Evolutionary conservation across 2,113 vertebrate genomes (phyloP), one percentile per base, ranked within the genome.

Genomic region (Tenebrosternarchus preto): DNA sequence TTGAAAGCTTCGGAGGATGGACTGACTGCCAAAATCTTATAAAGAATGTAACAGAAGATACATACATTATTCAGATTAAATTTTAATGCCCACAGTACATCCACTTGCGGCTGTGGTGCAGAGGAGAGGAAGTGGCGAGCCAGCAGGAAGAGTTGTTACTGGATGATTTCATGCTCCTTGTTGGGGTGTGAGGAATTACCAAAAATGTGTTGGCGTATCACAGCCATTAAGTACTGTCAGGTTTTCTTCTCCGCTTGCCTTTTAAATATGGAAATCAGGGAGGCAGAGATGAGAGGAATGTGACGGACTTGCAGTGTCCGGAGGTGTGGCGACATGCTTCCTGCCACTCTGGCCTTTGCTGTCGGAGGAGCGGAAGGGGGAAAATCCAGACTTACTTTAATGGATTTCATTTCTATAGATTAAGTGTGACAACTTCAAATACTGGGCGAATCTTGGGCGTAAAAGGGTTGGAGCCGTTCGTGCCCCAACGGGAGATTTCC

Each of bases 11-110:
- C 86, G 88, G 85, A 88, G 88, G 89, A 90, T 86, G 87, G 88
- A 87, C 89, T 59, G 77, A 81, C 89, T 87, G 87, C 88, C 90
- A 88, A 90, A 89, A 82, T 90, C 89, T 90, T 91, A 89, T 89
- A 88, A 92, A 92, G 91, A 93, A 93, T 91, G 88, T 88, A 93
- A 86, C 84, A 91, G 85, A 86, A 85, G 87, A 92, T 87, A 87
- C 87, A 91, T 90, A 88, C 87, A 91, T 92, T 90, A 92, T 92
- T 92, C 88, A 85, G 87, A 91, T 91, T 85, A 87, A 82, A 90
- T 89, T 87, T 83, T 88, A 88, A 90, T 87, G 88, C 85, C 50
- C 25, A 73, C 72, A 70, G 82, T 89, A 87, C 80, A 84, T 86
- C 82, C 25, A 80, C 83, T 60, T 74, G 68, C 43, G 73, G 59